Conservation (phyloP, 2,888 invertebrate genomes). For the Trissonchulus latispiculum region DNA sequence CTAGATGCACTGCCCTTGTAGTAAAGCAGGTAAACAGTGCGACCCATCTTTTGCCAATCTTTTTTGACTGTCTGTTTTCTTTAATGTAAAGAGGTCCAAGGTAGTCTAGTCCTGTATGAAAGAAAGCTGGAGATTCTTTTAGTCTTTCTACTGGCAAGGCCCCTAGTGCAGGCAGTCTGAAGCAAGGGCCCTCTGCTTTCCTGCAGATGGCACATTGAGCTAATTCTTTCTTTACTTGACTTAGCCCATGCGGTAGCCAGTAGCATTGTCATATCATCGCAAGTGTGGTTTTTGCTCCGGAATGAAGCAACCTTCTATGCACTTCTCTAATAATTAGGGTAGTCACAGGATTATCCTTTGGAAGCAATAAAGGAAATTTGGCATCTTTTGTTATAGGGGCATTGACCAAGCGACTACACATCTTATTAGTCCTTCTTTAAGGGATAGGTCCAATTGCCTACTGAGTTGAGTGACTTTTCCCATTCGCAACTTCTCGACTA, state of each 20-base stretch:
- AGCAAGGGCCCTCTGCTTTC: not conserved
- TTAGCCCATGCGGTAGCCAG: not conserved
- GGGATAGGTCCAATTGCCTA: not conserved
- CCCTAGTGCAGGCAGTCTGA: not conserved
- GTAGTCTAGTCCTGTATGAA: constrained; percentile 40
- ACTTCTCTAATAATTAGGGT: too few species aligned
- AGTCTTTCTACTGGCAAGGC: not conserved
- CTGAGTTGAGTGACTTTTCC: not conserved
- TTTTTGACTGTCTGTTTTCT: constrained; percentile 24
- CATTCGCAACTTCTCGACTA: too few species aligned
- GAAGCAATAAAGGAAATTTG: not conserved
- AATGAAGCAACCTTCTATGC: too few species aligned
- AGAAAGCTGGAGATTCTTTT: constrained; percentile 4
- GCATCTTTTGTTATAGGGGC: not conserved
- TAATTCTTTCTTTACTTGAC: not conserved
- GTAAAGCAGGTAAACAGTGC: constrained; percentile 45
- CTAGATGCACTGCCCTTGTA: constrained; percentile 44
- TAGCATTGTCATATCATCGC: too few species aligned
- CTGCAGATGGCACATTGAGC: not conserved
- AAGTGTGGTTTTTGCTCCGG: too few species aligned
- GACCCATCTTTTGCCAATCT: constrained; percentile 37
- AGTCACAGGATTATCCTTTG: too few species aligned
- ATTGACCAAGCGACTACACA: not conserved
- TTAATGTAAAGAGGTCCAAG: constrained; percentile 42
- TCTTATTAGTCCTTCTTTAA: not conserved